Evolutionary conservation across 2,113 vertebrate genomes (phyloP), one percentile per base, ranked within the genome.

Genomic region (Zeus faber): DNA sequence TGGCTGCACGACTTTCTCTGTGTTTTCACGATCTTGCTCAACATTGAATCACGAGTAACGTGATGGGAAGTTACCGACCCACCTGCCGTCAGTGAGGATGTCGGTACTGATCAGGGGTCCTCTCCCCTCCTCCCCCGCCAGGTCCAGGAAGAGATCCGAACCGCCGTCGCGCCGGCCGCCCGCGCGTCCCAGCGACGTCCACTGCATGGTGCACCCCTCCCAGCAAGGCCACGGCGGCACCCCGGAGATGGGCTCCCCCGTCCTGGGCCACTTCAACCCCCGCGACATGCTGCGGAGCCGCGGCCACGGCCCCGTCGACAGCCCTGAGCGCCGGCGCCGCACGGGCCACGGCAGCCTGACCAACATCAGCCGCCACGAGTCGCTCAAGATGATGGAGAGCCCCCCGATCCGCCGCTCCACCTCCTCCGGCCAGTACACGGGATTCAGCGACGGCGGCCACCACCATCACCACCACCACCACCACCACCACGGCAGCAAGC

Each of bases 331-430:
- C 18, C 83, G 93, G 18, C 91, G 93, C 0, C 86, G 94, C 29
- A 90, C 92, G 0, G 94, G 92, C 10, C 95, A 96, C 0, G 93
- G 94, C 77, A 96, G 95, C 23, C 89, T 98, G 53, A 94, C 93
- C 1, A 97, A 96, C 84, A 94, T 98, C 84, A 97, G 91, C 72
- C 91, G 96, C 5, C 95, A 98, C 0, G 95, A 99, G 54, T 97
- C 94, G 1, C 86, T 98, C 25, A 96, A 94, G 87, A 99, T 96
- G 87, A 91, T 91, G 0, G 96, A 98, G 67, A 98, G 95, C 74
- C 96, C 97, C 17, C 95, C 97, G 0, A 96, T 98, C 25, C 89
- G 95, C 68, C 93, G 96, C 69, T 99, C 97, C 33, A 97, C 96
- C 0, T 98, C 96, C 0, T 98, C 97, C 3, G 94, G 96, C 52